phyloP scores from a whole-genome alignment of 2,113 vertebrate genomes.

The Nesogale talazaci region DNA sequence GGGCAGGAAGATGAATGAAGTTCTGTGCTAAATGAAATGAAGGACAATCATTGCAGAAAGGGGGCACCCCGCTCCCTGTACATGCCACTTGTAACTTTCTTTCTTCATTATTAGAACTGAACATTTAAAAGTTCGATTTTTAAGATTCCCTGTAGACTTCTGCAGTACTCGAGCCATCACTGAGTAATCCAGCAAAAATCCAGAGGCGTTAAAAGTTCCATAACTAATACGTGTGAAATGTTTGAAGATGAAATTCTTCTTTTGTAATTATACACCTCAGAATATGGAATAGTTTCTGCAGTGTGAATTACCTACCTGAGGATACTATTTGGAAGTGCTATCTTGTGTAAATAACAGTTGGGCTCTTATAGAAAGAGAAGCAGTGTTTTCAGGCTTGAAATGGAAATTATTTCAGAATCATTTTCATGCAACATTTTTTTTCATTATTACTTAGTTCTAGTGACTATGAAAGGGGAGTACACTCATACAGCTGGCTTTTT shows the following conservation, averaged over 20 bases:
- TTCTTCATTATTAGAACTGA: slow-evolving; percentile 26
- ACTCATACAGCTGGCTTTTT: slow-evolving; percentile 72
- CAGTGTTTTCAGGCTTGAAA: slow-evolving; percentile 73
- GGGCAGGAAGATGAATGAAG: not conserved
- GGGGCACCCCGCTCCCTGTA: slow-evolving; percentile 2
- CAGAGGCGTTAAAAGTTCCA: slow-evolving; percentile 68
- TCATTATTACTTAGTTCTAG: slow-evolving; percentile 74
- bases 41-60: not conserved
- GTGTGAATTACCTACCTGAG: slow-evolving; percentile 65
- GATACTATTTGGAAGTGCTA: slow-evolving; percentile 68
- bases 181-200: slow-evolving; percentile 68
- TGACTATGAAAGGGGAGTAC: slow-evolving; percentile 72
- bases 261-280: slow-evolving; percentile 70
- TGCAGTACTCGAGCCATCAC: not conserved
- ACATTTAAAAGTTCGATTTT: slow-evolving; percentile 63
- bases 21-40: not conserved
- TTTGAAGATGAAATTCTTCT: slow-evolving; percentile 77
- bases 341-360: slow-evolving; percentile 78
- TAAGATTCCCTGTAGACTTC: slow-evolving; percentile 52
- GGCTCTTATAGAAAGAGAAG: slow-evolving; percentile 68
- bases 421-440: slow-evolving; percentile 73
- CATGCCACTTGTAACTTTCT: not conserved
- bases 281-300: slow-evolving; percentile 64
- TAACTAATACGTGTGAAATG: slow-evolving; percentile 79
- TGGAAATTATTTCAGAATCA: slow-evolving; percentile 77